Base-by-base conservation (phyloP, 2,113 vertebrate genomes). In the Elanoides forficatus region DNA sequence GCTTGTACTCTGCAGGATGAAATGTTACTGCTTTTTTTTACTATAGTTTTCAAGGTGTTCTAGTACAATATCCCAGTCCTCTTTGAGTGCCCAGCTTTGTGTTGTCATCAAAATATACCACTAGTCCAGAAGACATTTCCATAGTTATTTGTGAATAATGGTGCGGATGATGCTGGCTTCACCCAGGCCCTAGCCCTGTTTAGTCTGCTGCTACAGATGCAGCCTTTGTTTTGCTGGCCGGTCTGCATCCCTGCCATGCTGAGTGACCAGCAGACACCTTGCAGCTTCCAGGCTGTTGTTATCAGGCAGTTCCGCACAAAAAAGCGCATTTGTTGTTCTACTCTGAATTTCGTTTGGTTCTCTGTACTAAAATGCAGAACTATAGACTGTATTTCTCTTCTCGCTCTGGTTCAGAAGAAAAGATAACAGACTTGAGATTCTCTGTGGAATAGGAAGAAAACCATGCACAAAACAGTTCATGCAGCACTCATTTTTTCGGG, bases 171-270 rank as follows among this genome's bases (percentile, higher is more conserved):
- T 32, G 7, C 6, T 58, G 2, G 3, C 13, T 72, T 68, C 0
- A 1, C 36, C 15, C 34, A 13, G 18, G 13, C 32, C 8, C 18
- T 36, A 42, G 29, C 43, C 36, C 30, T 34, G 13, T 30, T 76
- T 13, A 29, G 20, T 50, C 10, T 12, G 2, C 20, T 53, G 23
- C 42, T 74, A 4, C 29, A 47, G 43, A 13, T 14, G 2, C 40
- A 2, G 40, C 27, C 13, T 60, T 70, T 42, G n/a, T 40, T 83
- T 62, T 78, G 26, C 43, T 47, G 43, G 7, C 48, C 14, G 47
- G 40, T 8, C 5, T 52, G 25, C 0, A 1, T 5, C 12, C 13
- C 36, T 84, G 45, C 43, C 0, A 0, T 58, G 34, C 45, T 25
- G 15, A 34, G 19, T 18, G 10, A 53, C 63, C 13, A 22, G 25